phyloP scores from a whole-genome alignment of 2,797 vertebrate species.

The Salarias fasciatus region DNA sequence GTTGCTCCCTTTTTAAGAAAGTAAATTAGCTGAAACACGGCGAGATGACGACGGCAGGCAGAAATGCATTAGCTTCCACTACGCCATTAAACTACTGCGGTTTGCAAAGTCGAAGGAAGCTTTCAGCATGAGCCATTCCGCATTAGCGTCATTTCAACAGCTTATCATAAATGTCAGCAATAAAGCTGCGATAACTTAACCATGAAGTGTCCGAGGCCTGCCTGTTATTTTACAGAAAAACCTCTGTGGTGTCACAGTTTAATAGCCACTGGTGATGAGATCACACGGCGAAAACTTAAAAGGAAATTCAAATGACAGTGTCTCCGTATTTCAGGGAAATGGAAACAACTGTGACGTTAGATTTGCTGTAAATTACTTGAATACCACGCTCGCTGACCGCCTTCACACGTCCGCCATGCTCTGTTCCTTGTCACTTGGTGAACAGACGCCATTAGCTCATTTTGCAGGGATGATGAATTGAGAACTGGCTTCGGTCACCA shows the following conservation, averaged over 20 bases:
- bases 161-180: not conserved
- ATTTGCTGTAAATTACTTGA: not conserved
- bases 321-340: not conserved
- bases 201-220: not conserved
- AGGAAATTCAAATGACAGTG: not conserved
- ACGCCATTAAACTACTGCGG: not conserved
- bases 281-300: not conserved
- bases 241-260: not conserved
- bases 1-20: too few species aligned
- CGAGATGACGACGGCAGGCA: not conserved
- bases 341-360: not conserved
- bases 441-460: not conserved
- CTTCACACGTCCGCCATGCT: not conserved
- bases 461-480: conserved; percentile 3
- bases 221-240: conserved; percentile 6
- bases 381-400: not conserved
- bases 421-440: conserved; percentile 6
- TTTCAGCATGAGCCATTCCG: conserved; percentile 3
- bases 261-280: conserved; percentile 1
- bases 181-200: not conserved
- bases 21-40: not conserved
- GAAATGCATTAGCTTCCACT: not conserved
- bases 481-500: conserved; percentile 6
- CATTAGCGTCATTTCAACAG: not conserved
- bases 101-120: not conserved